Base-by-base conservation (phyloP, 92 coral and sea anemone species). In the Desmophyllum pertusum region DNA sequence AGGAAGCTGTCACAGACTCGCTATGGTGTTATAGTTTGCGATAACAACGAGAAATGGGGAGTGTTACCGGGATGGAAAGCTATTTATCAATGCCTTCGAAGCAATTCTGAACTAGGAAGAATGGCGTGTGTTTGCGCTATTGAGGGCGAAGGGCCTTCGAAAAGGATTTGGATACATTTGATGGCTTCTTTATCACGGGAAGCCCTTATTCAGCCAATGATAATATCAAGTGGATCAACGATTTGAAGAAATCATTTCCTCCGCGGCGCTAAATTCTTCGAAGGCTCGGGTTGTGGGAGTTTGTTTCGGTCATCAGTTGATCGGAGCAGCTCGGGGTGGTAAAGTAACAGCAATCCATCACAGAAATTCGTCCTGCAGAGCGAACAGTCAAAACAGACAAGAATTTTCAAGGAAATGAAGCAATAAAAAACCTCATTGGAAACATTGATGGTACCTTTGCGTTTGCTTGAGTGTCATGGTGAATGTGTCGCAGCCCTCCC, bases 11-110 rank as follows among this genome's bases (percentile, higher is more conserved):
- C 75, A 80, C 35, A 55, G 35, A 77, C 73, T 79, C 81, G 80
- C 39, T 86, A 81, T 80, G 96, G 94, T 81, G 88, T 85, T 33
- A 42, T 91, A 55, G 90, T 73, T 45, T 93, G 94, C 67, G 94
- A 88, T 76, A 74, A 91, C 73, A 70, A 77, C 41, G 90, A 84
- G 76, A 90, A 93, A 76, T 93, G 96, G 94, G 94, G 96, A 13
- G 90, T 83, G 11, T 79, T 78, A 4, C 33, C 70, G n/a, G 92
- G 89, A 1, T 50, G 85, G 84, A 43, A 63, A 91, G 85, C 89
- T 92, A 10, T 84, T 69, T 62, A 63, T 70, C 41, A 88, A 90
- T 33, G 37, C 86, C 5, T 81, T 84, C 64, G 77, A 77, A 67
- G 89, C 62, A 78, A 68, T 25, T n/a, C 53, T 66, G 83, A 80